Percentiles rank a stretch among this genome's conserved stretches.
Evolutionary conservation across 2,113 vertebrate species (phyloP).

Genomic region (Phocoena phocoena): DNA sequence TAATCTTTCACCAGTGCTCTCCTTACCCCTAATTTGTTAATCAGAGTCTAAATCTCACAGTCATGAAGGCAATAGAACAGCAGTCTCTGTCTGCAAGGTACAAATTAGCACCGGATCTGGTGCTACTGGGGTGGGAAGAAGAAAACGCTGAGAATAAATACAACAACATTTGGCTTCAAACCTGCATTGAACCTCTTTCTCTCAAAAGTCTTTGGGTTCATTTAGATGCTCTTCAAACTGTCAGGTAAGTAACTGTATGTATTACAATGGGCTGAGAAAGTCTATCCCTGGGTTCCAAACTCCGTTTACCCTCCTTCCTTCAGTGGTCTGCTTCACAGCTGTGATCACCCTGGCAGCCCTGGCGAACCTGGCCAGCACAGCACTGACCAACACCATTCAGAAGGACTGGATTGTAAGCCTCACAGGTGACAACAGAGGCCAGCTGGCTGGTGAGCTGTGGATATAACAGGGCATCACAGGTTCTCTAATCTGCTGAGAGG

Average conservation of each 20-base stretch:
- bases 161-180: background rate
- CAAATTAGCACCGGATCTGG: constrained; percentile 7
- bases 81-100: background rate
- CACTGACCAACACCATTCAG: constrained; percentile 85
- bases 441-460: constrained; percentile 82
- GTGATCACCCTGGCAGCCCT: constrained; percentile 86
- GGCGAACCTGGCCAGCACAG: constrained; percentile 85
- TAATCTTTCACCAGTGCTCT: background rate
- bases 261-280: background rate
- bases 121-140: background rate
- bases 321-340: constrained; percentile 87
- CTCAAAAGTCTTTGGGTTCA: constrained; percentile 12
- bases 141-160: background rate
- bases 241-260: background rate
- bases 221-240: background rate
- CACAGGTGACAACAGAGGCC: constrained; percentile 83
- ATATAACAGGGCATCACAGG: rapidly evolving
- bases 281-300: background rate
- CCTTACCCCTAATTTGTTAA: constrained; percentile 10
- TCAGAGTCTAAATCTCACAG: constrained; percentile 1
- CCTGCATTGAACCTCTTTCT: background rate
- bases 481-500: background rate
- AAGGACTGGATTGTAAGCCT: constrained; percentile 87
- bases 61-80: background rate
- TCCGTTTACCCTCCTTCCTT: constrained; percentile 28